Evolutionary conservation across 2,797 vertebrate species (phyloP), one percentile per base, ranked within the genome.

Genomic region (Myotis planiceps): DNA sequence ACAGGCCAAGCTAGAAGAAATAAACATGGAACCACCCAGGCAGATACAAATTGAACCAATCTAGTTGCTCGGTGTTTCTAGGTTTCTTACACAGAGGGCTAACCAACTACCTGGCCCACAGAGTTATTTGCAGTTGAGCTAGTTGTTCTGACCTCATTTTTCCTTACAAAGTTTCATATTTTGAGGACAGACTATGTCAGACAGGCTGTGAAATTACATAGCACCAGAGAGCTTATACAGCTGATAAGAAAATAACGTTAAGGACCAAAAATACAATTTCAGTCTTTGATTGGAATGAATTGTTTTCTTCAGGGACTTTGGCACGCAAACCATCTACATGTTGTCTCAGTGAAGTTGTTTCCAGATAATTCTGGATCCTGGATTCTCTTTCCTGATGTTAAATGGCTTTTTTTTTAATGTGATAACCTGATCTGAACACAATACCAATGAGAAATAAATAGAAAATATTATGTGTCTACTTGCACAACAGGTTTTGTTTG

Each of bases 181-280:
- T 81, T 45, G 15, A 63, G 65, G n/a, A 71, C 0, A 86, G 19
- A 82, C 32, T 25, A 51, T 10, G 32, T 63, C 39, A 96, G 34
- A 65, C 47, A 85, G 21, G 4, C 19, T 80, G 3, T 81, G 23
- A 86, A 87, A 94, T 94, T 75, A 32, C 49, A 76, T 19, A 88
- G 21, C 9, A 80, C 10, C 10, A 49, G 7, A 83, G 34, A 92
- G 45, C 6, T 68, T 71, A 78, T 32, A 23, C 18, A 4, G 21
- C 10, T 74, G 51, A 82, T 93, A 47, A 90, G 49, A 88, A 88
- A 85, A 92, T 51, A 90, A 76, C 47, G 9, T 42, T 90, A 93
- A 93, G 79, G 42, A 65, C 1, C 6, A 78, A 76, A 85, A 82
- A 47, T 69, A 68, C 8, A 85, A 92, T 92, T 85, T 42, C 37